Conservation (phyloP, 2,888 invertebrate species). For the Sturmia bella region DNA sequence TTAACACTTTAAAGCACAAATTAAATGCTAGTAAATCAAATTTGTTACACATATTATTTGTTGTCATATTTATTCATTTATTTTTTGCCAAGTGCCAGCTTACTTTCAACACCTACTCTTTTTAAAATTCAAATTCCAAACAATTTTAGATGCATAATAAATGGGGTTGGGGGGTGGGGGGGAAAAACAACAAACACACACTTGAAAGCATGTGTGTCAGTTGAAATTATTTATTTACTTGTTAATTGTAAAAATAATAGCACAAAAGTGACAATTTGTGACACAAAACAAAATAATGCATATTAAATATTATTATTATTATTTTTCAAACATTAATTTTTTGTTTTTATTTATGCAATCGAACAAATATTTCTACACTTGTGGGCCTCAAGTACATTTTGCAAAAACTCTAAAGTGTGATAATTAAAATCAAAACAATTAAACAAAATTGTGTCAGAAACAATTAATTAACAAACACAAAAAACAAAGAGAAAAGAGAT, state of each 20-base stretch:
- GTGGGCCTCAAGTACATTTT: constrained; percentile 26
- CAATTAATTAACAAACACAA: too few relatives aligned
- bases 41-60: constrained; percentile 16
- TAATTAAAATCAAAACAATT: constrained; percentile 34
- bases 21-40: constrained; percentile 23
- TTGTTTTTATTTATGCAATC: constrained; percentile 14
- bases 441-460: too few relatives aligned
- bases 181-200: not conserved
- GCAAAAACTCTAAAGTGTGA: constrained; percentile 4
- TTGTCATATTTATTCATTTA: not conserved
- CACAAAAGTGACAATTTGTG: constrained; percentile 61
- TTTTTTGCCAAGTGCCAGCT: constrained; percentile 24
- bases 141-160: not conserved
- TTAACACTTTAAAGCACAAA: not conserved
- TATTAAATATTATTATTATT: constrained; percentile 12
- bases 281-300: constrained; percentile 41
- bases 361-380: constrained; percentile 29
- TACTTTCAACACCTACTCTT: constrained; percentile 37
- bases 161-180: not conserved
- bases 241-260: constrained; percentile 57
- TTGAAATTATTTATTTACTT: constrained; percentile 53
- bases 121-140: constrained; percentile 30
- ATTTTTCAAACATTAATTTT: not conserved
- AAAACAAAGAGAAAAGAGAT: too few relatives aligned
- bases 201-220: constrained; percentile 43